These are phyloP conservation scores for Drosophila antonietae DNA, from an alignment of 2,888 invertebrate species.

Conservation along the genomic window DNA sequence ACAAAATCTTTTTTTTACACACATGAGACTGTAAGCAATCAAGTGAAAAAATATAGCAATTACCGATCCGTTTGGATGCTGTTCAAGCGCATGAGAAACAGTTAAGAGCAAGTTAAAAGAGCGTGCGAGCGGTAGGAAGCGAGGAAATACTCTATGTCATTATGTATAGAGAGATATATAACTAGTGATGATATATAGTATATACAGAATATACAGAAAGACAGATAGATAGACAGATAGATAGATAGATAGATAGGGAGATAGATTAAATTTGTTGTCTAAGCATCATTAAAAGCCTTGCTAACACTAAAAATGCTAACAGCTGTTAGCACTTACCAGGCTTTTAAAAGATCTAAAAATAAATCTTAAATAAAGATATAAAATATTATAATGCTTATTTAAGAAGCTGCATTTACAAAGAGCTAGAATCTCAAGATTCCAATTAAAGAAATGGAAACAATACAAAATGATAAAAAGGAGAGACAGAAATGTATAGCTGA, in stretches of 20 bases:
- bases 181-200: background rate
- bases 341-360: background rate
- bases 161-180: background rate
- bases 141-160: constrained; percentile 16
- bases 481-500: too few relatives aligned
- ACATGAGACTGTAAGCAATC: constrained; percentile 46
- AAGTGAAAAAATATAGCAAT: constrained; percentile 62
- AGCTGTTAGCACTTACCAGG: background rate
- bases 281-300: background rate
- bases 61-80: constrained; percentile 34
- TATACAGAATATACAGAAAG: background rate
- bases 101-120: constrained; percentile 12
- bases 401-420: too few relatives aligned
- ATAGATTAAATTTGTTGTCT: too few relatives aligned
- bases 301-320: background rate
- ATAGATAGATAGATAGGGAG: background rate
- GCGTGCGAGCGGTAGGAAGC: background rate
- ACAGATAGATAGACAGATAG: background rate
- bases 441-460: too few relatives aligned
- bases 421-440: too few relatives aligned
- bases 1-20: constrained; percentile 9
- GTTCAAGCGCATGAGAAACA: constrained; percentile 41
- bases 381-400: background rate
- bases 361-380: background rate
- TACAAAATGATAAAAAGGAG: too few relatives aligned